Percentiles rank a stretch among this genome's conserved stretches.
phyloP scores from a whole-genome alignment of 2,888 invertebrate species.

The Spicauda simplicius region DNA sequence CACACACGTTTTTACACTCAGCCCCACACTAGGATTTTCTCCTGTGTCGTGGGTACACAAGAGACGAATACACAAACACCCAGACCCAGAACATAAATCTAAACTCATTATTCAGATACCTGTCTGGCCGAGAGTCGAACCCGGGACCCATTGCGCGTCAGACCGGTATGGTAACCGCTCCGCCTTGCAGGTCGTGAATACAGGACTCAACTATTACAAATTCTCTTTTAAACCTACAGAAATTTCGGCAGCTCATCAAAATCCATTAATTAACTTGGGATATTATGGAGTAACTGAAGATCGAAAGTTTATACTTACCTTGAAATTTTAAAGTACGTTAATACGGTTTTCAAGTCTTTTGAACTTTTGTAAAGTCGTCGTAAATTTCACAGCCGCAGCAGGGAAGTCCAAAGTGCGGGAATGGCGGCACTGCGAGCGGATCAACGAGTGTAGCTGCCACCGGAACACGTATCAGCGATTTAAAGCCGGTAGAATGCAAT shows the following conservation, averaged over 20 bases:
- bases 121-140: no score
- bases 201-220: slow-evolving; percentile 62
- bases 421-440: slow-evolving; percentile 58
- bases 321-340: slow-evolving; percentile 76
- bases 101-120: no score
- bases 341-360: slow-evolving; percentile 74
- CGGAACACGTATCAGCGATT: slow-evolving; percentile 82
- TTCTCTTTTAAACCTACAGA: slow-evolving; percentile 62
- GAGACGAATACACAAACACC: no score
- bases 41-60: no score
- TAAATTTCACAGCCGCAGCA: slow-evolving; percentile 77
- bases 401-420: slow-evolving; percentile 67
- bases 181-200: no score
- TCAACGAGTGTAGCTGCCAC: slow-evolving; percentile 52
- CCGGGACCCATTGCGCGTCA: no score
- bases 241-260: slow-evolving; percentile 75
- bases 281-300: slow-evolving; percentile 73
- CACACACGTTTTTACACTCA: no score
- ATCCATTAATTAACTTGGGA: slow-evolving; percentile 79
- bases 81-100: no score
- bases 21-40: no score
- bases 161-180: no score
- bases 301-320: slow-evolving; percentile 75
- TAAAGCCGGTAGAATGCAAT: slow-evolving; percentile 97
- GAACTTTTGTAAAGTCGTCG: slow-evolving; percentile 73